Base-by-base conservation (phyloP, 1,140 invertebrate species). In the Olivierus martensii region DNA sequence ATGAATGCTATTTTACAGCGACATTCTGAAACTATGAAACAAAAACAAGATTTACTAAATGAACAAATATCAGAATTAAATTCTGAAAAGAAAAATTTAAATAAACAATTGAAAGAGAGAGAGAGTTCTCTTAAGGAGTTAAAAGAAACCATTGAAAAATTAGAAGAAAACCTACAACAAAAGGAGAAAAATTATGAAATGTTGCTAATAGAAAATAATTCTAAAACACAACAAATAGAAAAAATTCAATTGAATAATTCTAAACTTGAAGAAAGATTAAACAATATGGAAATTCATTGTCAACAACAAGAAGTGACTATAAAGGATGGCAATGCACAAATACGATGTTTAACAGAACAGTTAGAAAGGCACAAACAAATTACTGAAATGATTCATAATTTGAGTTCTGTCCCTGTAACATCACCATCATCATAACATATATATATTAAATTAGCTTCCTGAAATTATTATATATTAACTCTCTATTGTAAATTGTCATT, bases 361-460 rank as follows among this genome's bases (percentile, higher is more conserved):
- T 42, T 56, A 5, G 51, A 51, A 34, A 51, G 46, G 15, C 55
- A 52, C 35, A 38, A 52, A 35, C 42, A 56, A 34, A 56, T 56
- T n/a, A 52, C 50, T 37, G 51, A 28, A 11, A 56, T 56, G 55
- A 56, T 56, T 35, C 50, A 52, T 38, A 52, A 56, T 28, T 34
- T 56, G n/a, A 56, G 28, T 28, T 28, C 28, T 6, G 28, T 28
- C 4, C 28, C 28, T 6, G 28, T 28, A 6, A 6, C 28, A 28
- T 6, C 28, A 28, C 9, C 28, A 28, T 28, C 28, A 28, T 28
- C 28, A 28, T 28, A 28, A 28, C 4, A 6, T 28, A 28, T 28
- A 28, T 9, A 28, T 28, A 28, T 28, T n/a, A n/a, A n/a, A n/a
- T n/a, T n/a, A n/a, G n/a, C n/a, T n/a, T n/a, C n/a, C n/a, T n/a